Evolutionary conservation across 2,113 vertebrate genomes (phyloP).

Genomic region (Aptenodytes patagonicus): DNA sequence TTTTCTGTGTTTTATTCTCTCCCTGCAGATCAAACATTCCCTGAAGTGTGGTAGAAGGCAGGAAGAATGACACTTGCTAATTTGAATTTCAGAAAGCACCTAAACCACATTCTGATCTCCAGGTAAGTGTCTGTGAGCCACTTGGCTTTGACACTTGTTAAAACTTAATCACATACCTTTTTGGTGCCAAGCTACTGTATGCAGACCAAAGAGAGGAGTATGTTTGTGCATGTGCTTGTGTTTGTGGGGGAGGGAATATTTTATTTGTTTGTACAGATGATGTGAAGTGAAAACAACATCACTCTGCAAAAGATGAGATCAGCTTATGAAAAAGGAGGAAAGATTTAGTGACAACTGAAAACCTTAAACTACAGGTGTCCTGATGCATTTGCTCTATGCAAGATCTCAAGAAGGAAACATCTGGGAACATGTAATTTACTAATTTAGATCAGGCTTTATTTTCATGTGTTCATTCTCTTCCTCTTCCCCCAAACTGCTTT

Average conservation of each 20-base stretch:
- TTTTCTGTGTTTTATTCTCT: constrained; percentile 13
- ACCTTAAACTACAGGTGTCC: neutral
- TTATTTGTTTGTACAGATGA: constrained; percentile 1
- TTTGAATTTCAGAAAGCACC: constrained; percentile 63
- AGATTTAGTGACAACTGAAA: neutral
- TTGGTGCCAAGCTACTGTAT: neutral
- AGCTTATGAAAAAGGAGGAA: neutral
- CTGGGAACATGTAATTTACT: constrained; percentile 6
- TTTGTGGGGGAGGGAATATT: neutral
- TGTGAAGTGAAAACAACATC: neutral
- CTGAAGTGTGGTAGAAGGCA: constrained; percentile 24
- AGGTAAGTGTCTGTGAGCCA: constrained; percentile 48
- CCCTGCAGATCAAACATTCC: constrained; percentile 44
- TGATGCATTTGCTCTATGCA: neutral
- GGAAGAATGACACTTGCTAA: constrained; percentile 50
- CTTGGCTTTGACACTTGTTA: constrained; percentile 57
- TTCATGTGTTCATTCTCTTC: neutral
- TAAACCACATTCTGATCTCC: constrained; percentile 55
- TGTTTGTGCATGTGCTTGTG: neutral
- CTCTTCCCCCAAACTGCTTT: neutral
- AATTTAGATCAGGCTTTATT: constrained; percentile 34
- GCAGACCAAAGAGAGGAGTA: constrained; percentile 3
- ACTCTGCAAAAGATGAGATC: neutral
- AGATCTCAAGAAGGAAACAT: constrained; percentile 18
- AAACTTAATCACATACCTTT: constrained; percentile 54